Evolutionary conservation across 2,888 invertebrate species (phyloP), one percentile per base, ranked within the genome.

Genomic region (Dysmachus trigonus): DNA sequence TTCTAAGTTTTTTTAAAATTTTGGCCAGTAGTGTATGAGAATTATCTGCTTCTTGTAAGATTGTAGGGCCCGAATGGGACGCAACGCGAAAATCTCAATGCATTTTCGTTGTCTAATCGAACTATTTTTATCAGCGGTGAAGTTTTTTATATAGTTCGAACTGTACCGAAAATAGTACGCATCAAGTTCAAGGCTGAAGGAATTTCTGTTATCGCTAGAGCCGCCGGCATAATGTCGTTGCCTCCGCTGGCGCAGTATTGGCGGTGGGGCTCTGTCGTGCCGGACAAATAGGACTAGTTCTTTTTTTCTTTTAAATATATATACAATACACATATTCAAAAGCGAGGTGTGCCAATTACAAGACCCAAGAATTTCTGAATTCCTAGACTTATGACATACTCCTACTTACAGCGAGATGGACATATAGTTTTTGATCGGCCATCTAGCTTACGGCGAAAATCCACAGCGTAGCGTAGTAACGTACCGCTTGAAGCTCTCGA

Each of bases 181-280:
- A 47, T 15, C 31, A 79, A 79, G 79, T 79, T 79, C 79, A 79
- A 79, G 79, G 79, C 79, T 27, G 47, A 51, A 47, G 79, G 79
- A 79, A 79, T 79, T 79, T 38, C 38, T 79, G 47, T 79, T 79
- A 79, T 79, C 79, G 22, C 79, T 15, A 79, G 27, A 27, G 79
- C 13, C 13, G 79, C 38, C 51, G 47, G 47, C 79, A 6, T 10
- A 79, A 51, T 51, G 79, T 79, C 79, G 47, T 79, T 79, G 76
- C 35, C 30, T 27, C 30, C 27, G 35, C 31, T 47, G 30, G 27
- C 27, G 27, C 41, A 18, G 30, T 30, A 51, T 51, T 77, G 38
- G 47, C 47, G 47, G n/a, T n/a, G n/a, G n/a, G n/a, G n/a, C n/a
- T n/a, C n/a, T n/a, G n/a, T n/a, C n/a, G n/a, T n/a, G n/a, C n/a